Evolutionary conservation across 2,888 invertebrate species (phyloP).

Genomic region (Macropis europaea): DNA sequence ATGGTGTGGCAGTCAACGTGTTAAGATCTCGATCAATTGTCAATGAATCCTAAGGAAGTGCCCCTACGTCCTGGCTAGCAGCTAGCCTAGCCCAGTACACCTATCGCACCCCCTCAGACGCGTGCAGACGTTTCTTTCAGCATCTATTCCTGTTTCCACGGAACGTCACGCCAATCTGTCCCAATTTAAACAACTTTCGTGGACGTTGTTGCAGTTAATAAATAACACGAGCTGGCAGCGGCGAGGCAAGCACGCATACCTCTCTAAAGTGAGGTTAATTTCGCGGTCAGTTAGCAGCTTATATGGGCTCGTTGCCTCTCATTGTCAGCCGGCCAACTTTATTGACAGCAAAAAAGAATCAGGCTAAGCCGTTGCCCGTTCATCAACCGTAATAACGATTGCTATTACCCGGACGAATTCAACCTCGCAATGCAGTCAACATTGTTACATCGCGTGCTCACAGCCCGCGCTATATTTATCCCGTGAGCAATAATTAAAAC

Average conservation of each 20-base stretch:
- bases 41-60: slow-evolving; percentile 29
- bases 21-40: not conserved
- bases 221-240: slow-evolving; percentile 45
- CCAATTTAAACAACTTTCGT: slow-evolving; percentile 66
- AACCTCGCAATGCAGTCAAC: slow-evolving; percentile 34
- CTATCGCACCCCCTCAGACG: too few species aligned
- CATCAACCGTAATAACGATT: slow-evolving; percentile 58
- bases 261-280: slow-evolving; percentile 71
- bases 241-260: slow-evolving; percentile 60
- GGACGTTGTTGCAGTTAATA: slow-evolving; percentile 60
- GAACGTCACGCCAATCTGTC: slow-evolving; percentile 66
- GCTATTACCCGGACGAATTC: slow-evolving; percentile 28
- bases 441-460: slow-evolving; percentile 24
- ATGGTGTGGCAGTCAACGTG: too few species aligned
- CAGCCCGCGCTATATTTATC: slow-evolving; percentile 7
- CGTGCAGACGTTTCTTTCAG: slow-evolving; percentile 11
- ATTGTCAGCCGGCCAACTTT: slow-evolving; percentile 60
- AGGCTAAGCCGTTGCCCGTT: slow-evolving; percentile 50
- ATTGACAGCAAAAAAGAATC: slow-evolving; percentile 63
- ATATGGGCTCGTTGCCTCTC: slow-evolving; percentile 61
- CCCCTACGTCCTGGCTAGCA: too few species aligned
- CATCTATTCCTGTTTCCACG: slow-evolving; percentile 51
- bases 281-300: slow-evolving; percentile 65
- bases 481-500: slow-evolving; percentile 12
- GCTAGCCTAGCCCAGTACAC: too few species aligned